These are phyloP conservation scores for Homarus americanus DNA, from an alignment of 1,140 invertebrate genomes.

Conservation along the genomic window DNA sequence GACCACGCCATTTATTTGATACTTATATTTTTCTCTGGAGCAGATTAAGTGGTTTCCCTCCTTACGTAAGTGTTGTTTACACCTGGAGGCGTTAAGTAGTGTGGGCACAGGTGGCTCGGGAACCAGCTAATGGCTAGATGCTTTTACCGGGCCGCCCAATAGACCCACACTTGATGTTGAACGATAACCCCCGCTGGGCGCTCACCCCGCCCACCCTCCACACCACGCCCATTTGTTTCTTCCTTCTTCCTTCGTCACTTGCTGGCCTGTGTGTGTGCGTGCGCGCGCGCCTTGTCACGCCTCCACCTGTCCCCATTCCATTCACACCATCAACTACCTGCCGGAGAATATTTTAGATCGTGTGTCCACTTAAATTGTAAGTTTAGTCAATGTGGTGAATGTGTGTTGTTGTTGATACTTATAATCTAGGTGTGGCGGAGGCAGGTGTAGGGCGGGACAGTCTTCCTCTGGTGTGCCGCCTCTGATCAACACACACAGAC, in stretches of 20 bases:
- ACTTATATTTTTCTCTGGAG: conserved; percentile 35
- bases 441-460: too few relatives aligned
- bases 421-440: too few relatives aligned
- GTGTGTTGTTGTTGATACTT: too few relatives aligned
- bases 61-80: conserved; percentile 48
- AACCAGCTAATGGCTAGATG: conserved; percentile 46
- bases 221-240: neutral
- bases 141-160: conserved; percentile 40
- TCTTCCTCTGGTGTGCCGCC: too few relatives aligned
- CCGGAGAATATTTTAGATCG: too few relatives aligned
- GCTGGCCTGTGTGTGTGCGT: neutral
- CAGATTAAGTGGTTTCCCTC: conserved; percentile 56
- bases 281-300: neutral
- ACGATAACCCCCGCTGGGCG: conserved; percentile 34
- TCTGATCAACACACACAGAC: too few relatives aligned
- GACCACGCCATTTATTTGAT: conserved; percentile 26
- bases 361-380: too few relatives aligned
- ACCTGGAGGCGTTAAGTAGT: conserved; percentile 27
- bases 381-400: too few relatives aligned
- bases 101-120: conserved; percentile 34
- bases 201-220: neutral
- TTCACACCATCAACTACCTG: too few relatives aligned
- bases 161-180: conserved; percentile 38
- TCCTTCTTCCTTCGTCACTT: neutral
- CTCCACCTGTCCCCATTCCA: too few relatives aligned